Evolutionary conservation across 2,797 vertebrate species (phyloP), one percentile per base, ranked within the genome.

Genomic region (Spea hammondii): DNA sequence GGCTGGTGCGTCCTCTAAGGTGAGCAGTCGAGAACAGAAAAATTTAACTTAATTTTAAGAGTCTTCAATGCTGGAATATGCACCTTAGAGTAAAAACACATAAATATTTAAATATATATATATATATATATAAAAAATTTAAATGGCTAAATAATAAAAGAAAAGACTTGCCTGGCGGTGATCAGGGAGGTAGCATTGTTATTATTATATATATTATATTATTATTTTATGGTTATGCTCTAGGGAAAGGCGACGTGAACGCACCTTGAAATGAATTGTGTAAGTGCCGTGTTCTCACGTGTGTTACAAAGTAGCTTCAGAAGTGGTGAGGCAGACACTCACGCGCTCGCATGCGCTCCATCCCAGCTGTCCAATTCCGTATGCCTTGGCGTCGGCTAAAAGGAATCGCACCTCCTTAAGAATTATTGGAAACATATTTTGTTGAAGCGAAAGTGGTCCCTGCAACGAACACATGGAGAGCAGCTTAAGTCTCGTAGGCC

Each of bases 401-500:
- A 12, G 49, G 75, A 78, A 68, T 83, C 64, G 10, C 0, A 49
- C 10, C 1, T 82, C 72, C 83, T 54, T 5, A 47, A 81, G 78
- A 72, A 59, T 86, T 85, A 78, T 67, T 85, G 78, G 47, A 70
- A 86, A 82, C 80, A 83, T 0, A 5, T 44, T 75, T 79, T 77
- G 53, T 48, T 71, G 12, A 65, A 84, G 60, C 78, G 55, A 0
- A 0, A 76, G 81, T 79, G 71, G 65, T 82, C 72, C 32, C 60
- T 53, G 48, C 70, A 67, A 54, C 51, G 11, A 67, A 85, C 83
- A 83, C 62, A 82, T 67, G 67, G 72, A 83, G 86, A 82, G 83
- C 55, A 77, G 84, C 70, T 84, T 84, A 79, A 85, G 84, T 55
- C 48, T 79, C 50, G 65, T 77, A 76, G 84, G 71, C 83, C 79